phyloP scores from a whole-genome alignment of 2,113 vertebrate genomes.

The Toxotes chatareus region DNA sequence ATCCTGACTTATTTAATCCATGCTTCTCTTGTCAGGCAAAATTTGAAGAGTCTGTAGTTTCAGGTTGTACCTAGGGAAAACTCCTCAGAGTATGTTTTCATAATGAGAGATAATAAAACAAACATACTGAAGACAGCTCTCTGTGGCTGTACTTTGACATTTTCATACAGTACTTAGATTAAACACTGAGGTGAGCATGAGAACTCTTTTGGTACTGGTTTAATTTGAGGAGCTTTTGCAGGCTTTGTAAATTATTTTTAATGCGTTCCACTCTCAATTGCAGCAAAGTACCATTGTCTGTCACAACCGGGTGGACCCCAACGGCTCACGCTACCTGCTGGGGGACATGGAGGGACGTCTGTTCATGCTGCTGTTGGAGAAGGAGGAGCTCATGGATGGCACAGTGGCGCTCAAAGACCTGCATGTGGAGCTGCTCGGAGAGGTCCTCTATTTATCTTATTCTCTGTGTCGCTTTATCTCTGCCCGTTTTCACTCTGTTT shows the following conservation, averaged over 20 bases:
- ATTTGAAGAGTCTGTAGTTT: slow-evolving; percentile 16
- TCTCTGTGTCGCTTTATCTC: slow-evolving; percentile 1
- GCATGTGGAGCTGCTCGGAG: slow-evolving; percentile 94
- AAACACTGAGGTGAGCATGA: slow-evolving; percentile 6
- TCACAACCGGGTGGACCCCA: slow-evolving; percentile 97
- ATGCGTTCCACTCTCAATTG: not conserved
- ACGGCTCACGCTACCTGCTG: slow-evolving; percentile 95
- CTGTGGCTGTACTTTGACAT: slow-evolving; percentile 6
- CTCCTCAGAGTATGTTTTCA: slow-evolving; percentile 3
- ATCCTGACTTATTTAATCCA: slow-evolving; percentile 10
- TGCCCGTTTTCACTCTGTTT: slow-evolving; percentile 21
- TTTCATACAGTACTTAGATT: not conserved
- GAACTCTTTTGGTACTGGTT: not conserved
- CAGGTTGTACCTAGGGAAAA: slow-evolving; percentile 1
- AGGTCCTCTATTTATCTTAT: slow-evolving; percentile 83
- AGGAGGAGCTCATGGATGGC: slow-evolving; percentile 98
- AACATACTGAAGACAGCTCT: not conserved
- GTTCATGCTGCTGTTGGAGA: slow-evolving; percentile 98
- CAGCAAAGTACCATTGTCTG: slow-evolving; percentile 99
- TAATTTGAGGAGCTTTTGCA: not conserved
- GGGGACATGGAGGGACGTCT: slow-evolving; percentile 98
- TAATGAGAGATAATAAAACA: slow-evolving; percentile 25
- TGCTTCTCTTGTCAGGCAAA: slow-evolving; percentile 8
- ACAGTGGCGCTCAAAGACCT: slow-evolving; percentile 94
- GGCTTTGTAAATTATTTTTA: slow-evolving; percentile 9